Percentiles rank a stretch among this genome's conserved stretches.
phyloP scores from a whole-genome alignment of 2,888 invertebrate genomes.

The Drosophila austrosaltans region DNA sequence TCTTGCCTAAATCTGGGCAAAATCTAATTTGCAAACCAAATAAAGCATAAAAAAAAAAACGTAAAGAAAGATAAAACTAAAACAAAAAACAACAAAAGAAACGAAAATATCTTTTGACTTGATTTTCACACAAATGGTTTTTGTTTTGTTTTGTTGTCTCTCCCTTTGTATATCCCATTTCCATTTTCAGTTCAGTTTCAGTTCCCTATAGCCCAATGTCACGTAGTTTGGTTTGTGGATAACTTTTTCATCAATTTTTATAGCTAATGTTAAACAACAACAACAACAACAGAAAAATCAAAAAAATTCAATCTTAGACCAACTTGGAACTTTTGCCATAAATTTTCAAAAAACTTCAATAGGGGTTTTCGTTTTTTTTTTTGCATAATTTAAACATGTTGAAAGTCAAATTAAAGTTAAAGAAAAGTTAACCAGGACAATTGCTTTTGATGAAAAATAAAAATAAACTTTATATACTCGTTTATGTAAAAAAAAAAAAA shows the following conservation, averaged over 20 bases:
- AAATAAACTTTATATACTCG: neutral
- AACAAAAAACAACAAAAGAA: neutral
- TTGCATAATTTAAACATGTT: constrained; percentile 6
- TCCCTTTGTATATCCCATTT: neutral
- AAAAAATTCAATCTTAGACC: constrained; percentile 4
- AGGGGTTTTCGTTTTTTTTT: neutral
- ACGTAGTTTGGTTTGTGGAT: constrained; percentile 2
- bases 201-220: constrained; percentile 11
- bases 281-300: neutral
- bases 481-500: constrained; percentile 46
- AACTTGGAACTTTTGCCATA: neutral
- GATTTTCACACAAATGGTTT: constrained; percentile 8
- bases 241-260: constrained; percentile 8
- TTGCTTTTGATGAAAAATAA: constrained; percentile 8
- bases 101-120: constrained; percentile 21
- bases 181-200: neutral
- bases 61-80: neutral
- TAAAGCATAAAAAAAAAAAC: neutral
- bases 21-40: constrained; percentile 9
- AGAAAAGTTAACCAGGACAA: neutral
- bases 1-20: neutral
- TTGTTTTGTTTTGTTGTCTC: neutral
- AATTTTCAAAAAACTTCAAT: neutral
- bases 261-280: neutral
- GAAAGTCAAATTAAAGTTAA: constrained; percentile 14